Evolutionary conservation across 2,888 invertebrate genomes (phyloP), one percentile per base, ranked within the genome.

Genomic region (Xylota sylvarum): DNA sequence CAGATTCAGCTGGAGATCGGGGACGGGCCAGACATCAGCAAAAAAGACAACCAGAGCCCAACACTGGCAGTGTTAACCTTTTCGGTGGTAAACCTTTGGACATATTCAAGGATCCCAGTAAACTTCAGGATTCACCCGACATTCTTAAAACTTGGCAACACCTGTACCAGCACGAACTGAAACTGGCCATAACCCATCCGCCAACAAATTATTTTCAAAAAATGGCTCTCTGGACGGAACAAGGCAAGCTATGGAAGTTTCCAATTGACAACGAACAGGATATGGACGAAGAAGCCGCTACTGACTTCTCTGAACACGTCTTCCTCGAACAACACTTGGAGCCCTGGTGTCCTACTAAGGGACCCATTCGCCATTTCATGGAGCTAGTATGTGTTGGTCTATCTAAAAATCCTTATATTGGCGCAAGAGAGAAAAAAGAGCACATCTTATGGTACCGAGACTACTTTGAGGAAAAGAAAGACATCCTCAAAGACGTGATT

Each of bases 211-310:
- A 96, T 90, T 98, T 97, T 92, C 96, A 99, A 92, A 97, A 99
- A 93, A 96, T 98, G 95, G 96, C 97, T 58, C 91, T 95, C 67
- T 98, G 98, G 98, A 99, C 99, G 0, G 95, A 98, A 73, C 95
- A 98, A 91, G 98, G 98, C 50, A 98, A 98, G 93, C 92, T 99
- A 12, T 99, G 99, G 99, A 95, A 96, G 88, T 99, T 98, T 91
- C 99, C 99, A 1, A 98, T 99, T 86, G 94, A 99, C 92, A 99
- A 99, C 93, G 99, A 99, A 93, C 97, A 97, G 94, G 98, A 95
- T 69, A 91, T 96, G 90, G 93, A 93, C 85, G 95, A 95, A 70
- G 95, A 95, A 88, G 94, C 95, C 85, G 93, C 94, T 12, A 95
- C 95, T 0, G 96, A 97, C 89, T 99, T 99, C 92, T 95, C 97